phyloP scores from a whole-genome alignment of 2,797 vertebrate species.

The Enteromius thamalakanensis region DNA sequence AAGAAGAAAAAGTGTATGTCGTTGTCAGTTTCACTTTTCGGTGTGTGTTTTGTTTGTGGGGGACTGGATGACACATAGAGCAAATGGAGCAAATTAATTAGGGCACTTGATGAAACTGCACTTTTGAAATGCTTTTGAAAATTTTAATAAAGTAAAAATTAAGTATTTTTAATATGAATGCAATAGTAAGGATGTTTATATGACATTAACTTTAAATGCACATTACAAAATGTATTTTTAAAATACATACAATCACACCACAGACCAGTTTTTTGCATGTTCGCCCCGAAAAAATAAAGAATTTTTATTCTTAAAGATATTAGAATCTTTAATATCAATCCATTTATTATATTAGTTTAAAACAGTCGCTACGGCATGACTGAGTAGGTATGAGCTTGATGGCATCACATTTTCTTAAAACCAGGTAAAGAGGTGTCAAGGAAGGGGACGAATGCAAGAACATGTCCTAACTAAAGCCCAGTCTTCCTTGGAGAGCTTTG shows the following conservation, averaged over 20 bases:
- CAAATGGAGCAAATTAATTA: constrained; percentile 15
- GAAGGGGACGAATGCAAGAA: constrained; percentile 10
- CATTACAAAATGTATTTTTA: neutral
- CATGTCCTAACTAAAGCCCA: constrained; percentile 38
- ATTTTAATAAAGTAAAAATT: too few relatives aligned
- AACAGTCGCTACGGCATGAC: neutral
- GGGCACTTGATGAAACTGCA: neutral
- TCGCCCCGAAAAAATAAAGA: too few relatives aligned
- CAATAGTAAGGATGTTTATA: neutral
- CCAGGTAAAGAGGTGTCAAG: neutral
- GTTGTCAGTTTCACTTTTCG: constrained; percentile 7
- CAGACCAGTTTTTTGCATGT: neutral
- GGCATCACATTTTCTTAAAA: neutral
- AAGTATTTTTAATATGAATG: neutral
- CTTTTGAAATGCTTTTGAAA: neutral
- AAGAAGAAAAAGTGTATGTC: neutral
- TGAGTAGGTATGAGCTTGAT: constrained; percentile 5
- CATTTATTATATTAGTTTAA: neutral
- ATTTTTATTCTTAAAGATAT: too few relatives aligned
- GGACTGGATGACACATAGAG: constrained; percentile 10
- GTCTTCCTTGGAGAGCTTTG: constrained; percentile 51
- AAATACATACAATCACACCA: neutral
- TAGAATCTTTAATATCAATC: neutral
- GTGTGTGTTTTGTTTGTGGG: constrained; percentile 26
- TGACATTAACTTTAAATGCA: neutral